These are phyloP conservation scores for Lacanobia oleracea DNA, from an alignment of 2,888 invertebrate species.

Conservation along the genomic window DNA sequence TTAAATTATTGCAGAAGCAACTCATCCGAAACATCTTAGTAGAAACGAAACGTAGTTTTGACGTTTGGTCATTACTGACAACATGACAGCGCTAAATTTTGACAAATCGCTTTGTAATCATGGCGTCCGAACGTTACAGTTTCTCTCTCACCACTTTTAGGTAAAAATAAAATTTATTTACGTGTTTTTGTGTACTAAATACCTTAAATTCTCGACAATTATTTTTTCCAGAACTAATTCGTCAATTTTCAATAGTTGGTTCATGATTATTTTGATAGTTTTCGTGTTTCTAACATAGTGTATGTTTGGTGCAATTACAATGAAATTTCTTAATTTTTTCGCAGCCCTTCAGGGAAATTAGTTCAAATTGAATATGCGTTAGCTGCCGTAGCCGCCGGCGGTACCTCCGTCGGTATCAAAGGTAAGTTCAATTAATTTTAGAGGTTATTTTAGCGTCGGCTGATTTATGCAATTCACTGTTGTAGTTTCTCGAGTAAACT, in stretches of 20 bases:
- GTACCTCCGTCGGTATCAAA: conserved; percentile 99
- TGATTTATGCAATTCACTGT: conserved; percentile 36
- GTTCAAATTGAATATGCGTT: conserved; percentile 99
- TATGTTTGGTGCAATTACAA: conserved; percentile 50
- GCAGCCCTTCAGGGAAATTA: conserved; percentile 99
- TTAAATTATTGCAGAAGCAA: not conserved
- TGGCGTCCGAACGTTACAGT: conserved; percentile 99
- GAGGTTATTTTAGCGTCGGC: conserved; percentile 70
- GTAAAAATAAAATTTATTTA: conserved; percentile 82
- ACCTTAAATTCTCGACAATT: not conserved
- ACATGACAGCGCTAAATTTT: conserved; percentile 75
- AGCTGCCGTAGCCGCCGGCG: conserved; percentile 99
- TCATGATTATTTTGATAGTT: conserved; percentile 21
- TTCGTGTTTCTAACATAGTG: conserved; percentile 36
- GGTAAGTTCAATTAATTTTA: conserved; percentile 87
- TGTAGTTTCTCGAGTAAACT: not conserved
- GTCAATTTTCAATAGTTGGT: not conserved
- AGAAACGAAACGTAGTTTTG: conserved; percentile 55
- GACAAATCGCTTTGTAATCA: conserved; percentile 92
- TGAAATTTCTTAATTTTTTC: conserved; percentile 74
- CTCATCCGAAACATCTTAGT: not conserved
- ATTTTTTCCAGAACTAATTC: not conserved
- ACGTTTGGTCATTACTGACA: conserved; percentile 63
- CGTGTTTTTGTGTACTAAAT: conserved; percentile 46
- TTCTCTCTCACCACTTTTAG: conserved; percentile 96